Percentiles rank a stretch among this genome's conserved stretches.
Conservation (phyloP, 2,797 vertebrate genomes). For the Eutrigla gurnardus region DNA sequence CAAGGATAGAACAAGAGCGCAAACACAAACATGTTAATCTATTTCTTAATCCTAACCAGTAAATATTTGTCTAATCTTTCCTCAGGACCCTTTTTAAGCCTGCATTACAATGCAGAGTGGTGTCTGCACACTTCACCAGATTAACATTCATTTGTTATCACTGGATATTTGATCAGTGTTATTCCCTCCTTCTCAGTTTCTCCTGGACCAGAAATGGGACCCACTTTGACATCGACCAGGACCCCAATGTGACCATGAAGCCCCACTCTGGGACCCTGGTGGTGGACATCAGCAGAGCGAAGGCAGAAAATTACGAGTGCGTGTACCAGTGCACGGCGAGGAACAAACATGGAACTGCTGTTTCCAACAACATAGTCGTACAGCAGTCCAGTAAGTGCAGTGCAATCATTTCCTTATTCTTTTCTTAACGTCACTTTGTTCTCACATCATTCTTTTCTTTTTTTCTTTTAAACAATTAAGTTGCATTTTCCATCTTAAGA, state of each 20-base stretch:
- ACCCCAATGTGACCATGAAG: conserved; percentile 90
- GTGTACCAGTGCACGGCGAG: conserved; percentile 95
- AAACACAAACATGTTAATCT: background rate
- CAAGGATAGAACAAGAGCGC: background rate
- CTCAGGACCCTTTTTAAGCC: background rate
- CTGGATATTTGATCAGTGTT: background rate
- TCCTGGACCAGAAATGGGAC: conserved; percentile 97
- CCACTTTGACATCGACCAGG: conserved; percentile 93
- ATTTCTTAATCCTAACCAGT: background rate
- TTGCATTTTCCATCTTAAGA: conserved; percentile 76
- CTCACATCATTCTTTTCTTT: conserved; percentile 46
- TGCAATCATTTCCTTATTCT: background rate
- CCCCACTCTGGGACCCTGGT: conserved; percentile 91
- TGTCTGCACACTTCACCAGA: background rate
- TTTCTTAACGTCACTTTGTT: conserved; percentile 12
- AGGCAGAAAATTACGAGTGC: conserved; percentile 92
- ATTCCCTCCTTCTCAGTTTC: conserved; percentile 82
- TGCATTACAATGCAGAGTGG: background rate
- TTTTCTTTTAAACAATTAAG: conserved; percentile 68
- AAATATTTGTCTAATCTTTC: background rate
- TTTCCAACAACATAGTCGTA: conserved; percentile 93
- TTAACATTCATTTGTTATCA: background rate
- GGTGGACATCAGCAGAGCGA: conserved; percentile 92
- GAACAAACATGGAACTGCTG: conserved; percentile 92
- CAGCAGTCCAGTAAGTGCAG: conserved; percentile 91